A percentile compares a stretch with the other conserved stretches of the same genome.
Evolutionary conservation across 1,140 invertebrate species (phyloP).

Genomic region (Aphidius gifuensis): DNA sequence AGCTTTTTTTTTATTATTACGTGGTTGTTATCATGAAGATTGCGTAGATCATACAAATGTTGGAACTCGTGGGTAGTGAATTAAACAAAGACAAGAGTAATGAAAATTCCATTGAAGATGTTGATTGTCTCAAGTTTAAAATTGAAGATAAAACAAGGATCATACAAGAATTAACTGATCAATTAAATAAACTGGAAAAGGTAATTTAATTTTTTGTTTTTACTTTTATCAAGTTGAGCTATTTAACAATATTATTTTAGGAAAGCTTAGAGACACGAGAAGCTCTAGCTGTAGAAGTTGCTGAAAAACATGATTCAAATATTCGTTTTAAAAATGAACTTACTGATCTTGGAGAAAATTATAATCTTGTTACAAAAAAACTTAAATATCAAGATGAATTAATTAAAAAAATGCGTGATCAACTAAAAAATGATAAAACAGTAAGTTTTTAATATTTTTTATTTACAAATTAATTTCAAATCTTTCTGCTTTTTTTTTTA

Average conservation of each 20-base stretch:
- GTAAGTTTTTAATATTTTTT: slow-evolving; percentile 26
- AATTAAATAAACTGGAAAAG: slow-evolving; percentile 39
- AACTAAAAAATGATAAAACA: slow-evolving; percentile 24
- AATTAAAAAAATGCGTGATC: slow-evolving; percentile 54
- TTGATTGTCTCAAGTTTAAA: too few species aligned
- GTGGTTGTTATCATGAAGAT: neutral
- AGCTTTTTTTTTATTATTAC: neutral
- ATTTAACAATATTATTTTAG: slow-evolving; percentile 26
- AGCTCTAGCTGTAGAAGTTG: slow-evolving; percentile 54
- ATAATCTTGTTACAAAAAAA: slow-evolving; percentile 48
- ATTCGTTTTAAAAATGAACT: slow-evolving; percentile 46
- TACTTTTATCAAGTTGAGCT: neutral
- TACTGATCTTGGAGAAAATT: slow-evolving; percentile 50
- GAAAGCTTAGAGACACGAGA: slow-evolving; percentile 48
- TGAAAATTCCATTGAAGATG: slow-evolving; percentile 9
- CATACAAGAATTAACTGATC: slow-evolving; percentile 33
- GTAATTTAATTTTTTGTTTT: slow-evolving; percentile 33
- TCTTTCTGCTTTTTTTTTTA: neutral
- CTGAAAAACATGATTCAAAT: slow-evolving; percentile 53
- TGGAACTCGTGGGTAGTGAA: slow-evolving; percentile 38
- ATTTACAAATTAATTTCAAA: slow-evolving; percentile 11
- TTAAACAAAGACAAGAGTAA: slow-evolving; percentile 28
- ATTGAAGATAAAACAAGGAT: slow-evolving; percentile 37
- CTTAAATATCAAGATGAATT: slow-evolving; percentile 57
- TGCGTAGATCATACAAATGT: slow-evolving; percentile 36